Evolutionary conservation across 2,797 vertebrate genomes (phyloP), one percentile per base, ranked within the genome.

Genomic region (Lateolabrax maculatus): DNA sequence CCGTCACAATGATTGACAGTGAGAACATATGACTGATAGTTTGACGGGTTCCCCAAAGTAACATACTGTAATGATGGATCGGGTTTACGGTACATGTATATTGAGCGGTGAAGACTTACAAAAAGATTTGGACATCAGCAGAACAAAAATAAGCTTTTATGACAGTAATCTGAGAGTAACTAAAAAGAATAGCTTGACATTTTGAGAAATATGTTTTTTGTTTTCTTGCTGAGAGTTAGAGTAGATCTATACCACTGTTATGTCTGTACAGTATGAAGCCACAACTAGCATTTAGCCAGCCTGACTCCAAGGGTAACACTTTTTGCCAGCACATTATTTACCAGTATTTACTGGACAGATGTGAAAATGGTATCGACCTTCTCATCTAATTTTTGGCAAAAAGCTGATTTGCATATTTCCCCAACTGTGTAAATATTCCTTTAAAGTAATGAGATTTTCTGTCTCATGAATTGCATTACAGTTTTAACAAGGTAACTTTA

Each of bases 1-100:
- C 56, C 58, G 73, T 85, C 83, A 82, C 39, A 18, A 11, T 85
- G 89, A 92, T 37, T 91, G 94, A 91, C 92, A 91, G 85, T 71
- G 53, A 90, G 74, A 89, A 91, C 84, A 87, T 75, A 66, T 63
- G 53, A 87, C 84, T 71, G 79, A 86, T 63, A 61, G 78, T 88
- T 90, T 77, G 79, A 84, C 41, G 58, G 34, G 18, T 80, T 80
- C 48, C 44, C 56, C 37, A 9, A 71, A 66, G 77, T 49, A 79
- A 84, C 78, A 74, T 36, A 18, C 51, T 63, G 49, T 49, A 70
- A 58, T 79, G 79, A 80, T 72, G 71, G 71, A 90, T 71, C 71
- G 57, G 75, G 29, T 70, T 72, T 57, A 79, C 63, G 57, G 48
- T 66, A 3, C 31, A 34, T 34, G 53, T 34, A 51, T 66, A 68